These are phyloP conservation scores for Glaucopsyche alexis DNA, from an alignment of 2,888 invertebrate genomes.

Conservation along the genomic window DNA sequence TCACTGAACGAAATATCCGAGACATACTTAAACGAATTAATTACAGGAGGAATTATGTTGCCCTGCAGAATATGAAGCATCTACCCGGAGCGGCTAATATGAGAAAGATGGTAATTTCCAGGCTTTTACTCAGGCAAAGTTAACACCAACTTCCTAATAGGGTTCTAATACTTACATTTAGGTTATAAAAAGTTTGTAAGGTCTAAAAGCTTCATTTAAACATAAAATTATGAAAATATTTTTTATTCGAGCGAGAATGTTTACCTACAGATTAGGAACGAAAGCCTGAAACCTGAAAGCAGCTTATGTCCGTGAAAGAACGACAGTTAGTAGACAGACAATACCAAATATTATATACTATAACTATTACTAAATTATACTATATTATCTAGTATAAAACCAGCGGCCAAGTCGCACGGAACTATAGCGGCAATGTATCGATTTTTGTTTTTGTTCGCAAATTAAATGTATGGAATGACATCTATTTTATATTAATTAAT, in stretches of 20 bases:
- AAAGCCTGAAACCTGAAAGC: background rate
- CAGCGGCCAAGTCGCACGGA: too few species aligned
- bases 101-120: slow-evolving; percentile 60
- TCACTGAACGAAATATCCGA: slow-evolving; percentile 51
- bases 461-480: too few species aligned
- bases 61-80: slow-evolving; percentile 53
- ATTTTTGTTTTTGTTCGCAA: too few species aligned
- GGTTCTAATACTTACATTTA: background rate
- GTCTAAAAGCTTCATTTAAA: background rate
- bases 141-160: background rate
- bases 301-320: background rate
- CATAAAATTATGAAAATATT: background rate
- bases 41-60: slow-evolving; percentile 61
- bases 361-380: too few species aligned
- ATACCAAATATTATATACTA: too few species aligned
- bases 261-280: background rate
- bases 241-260: background rate
- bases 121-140: slow-evolving; percentile 2
- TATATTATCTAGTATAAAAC: too few species aligned
- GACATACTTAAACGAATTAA: slow-evolving; percentile 60
- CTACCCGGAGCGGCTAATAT: slow-evolving; percentile 67
- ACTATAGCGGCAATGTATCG: too few species aligned
- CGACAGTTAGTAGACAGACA: background rate
- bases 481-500: too few species aligned
- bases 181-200: background rate